Base-by-base conservation (phyloP, 92 coral and sea anemone genomes). In the Pocillopora grandis region DNA sequence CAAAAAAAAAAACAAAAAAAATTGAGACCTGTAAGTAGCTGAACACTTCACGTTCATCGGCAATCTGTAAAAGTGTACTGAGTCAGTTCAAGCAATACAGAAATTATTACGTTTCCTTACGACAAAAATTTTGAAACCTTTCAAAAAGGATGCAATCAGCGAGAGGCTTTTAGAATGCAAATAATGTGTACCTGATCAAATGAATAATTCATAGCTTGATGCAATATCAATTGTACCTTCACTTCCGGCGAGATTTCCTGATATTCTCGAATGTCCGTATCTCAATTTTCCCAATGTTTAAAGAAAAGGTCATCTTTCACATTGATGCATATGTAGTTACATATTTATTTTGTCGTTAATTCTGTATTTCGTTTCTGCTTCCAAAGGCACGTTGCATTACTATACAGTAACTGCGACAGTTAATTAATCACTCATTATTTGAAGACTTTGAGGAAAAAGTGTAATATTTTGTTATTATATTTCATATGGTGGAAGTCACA, bases 151-250 rank as follows among this genome's bases (percentile, higher is more conserved):
- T 42, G 52, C 52, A 42, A 0, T 42, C 52, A 42, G 52, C 52
- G 52, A 7, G 52, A 42, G 0, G 52, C 62, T 21, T 3, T 52
- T 73, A 19, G 77, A 73, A 77, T 62, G 15, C 58, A 33, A 77
- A 63, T 16, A 31, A 78, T 66, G 56, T 55, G 63, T 65, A 1
- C 52, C 5, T 63, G 57, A 16, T 52, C 42, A 33, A 68, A 80
- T 80, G 31, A 80, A 67, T 80, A 80, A 80, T 80, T 80, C 68
- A 80, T 67, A 31, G 73, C 83, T 62, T 64, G 66, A 64, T 65
- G 52, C 20, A 77, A 31, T 42, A 42, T 3, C 52, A 3, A 42
- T 42, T 42, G 52, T 42, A 35, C 12, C 9, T 64, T 60, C 10
- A 79, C 83, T 79, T 79, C 83, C 74, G 61, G 83, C 49, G 52